phyloP scores from a whole-genome alignment of 2,113 vertebrate genomes.

The Pseudorectes ferrugineus region DNA sequence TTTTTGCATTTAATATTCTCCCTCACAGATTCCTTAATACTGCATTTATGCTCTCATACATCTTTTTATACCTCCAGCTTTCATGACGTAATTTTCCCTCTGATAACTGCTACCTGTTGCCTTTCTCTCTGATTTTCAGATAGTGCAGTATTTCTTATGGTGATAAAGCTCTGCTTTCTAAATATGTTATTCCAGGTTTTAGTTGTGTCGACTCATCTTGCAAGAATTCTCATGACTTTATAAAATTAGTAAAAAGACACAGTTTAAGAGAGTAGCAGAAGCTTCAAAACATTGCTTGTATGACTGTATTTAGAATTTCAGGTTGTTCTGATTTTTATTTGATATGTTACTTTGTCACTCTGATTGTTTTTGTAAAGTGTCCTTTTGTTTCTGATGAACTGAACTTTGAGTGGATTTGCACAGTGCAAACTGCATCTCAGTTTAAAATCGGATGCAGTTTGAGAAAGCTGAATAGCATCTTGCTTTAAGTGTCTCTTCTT shows the following conservation, averaged over 20 bases:
- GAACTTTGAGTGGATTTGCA: neutral
- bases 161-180: neutral
- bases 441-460: neutral
- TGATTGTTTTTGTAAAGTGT: neutral
- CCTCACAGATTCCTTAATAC: neutral
- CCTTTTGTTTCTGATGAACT: neutral
- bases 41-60: neutral
- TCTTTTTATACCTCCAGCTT: neutral
- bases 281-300: neutral
- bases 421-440: neutral
- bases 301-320: neutral
- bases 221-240: neutral
- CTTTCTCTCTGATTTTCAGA: neutral
- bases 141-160: neutral
- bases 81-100: neutral
- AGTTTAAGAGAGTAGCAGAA: neutral
- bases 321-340: neutral
- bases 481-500: neutral
- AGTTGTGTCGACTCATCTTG: neutral
- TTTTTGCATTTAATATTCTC: neutral
- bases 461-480: neutral
- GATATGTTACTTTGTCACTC: neutral
- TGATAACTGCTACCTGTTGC: neutral
- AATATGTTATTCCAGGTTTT: neutral
- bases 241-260: neutral